phyloP scores from a whole-genome alignment of 2,888 invertebrate species.

The Pandemis cinnamomeana region DNA sequence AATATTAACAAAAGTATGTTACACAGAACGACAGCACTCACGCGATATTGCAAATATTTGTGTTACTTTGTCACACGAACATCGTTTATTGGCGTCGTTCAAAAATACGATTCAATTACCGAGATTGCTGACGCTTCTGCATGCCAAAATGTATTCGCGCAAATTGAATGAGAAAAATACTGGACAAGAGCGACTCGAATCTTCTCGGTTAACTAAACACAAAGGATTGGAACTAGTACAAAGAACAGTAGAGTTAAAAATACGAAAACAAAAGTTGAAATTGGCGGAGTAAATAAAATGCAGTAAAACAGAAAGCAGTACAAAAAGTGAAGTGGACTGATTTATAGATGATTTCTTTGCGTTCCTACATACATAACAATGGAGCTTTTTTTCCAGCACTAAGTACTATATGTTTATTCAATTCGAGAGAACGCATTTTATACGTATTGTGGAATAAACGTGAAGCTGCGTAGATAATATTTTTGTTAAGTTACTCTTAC shows the following conservation, averaged over 20 bases:
- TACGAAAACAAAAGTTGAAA: neutral
- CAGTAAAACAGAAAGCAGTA: neutral
- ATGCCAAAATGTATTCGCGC: slow-evolving; percentile 46
- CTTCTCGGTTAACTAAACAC: neutral
- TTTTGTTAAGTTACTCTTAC: no score
- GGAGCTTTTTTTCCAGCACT: no score
- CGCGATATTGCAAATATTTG: slow-evolving; percentile 31
- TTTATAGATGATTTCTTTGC: no score
- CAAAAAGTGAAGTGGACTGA: no score
- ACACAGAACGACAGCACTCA: slow-evolving; percentile 1
- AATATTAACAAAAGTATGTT: slow-evolving; percentile 1
- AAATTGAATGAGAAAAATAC: slow-evolving; percentile 46
- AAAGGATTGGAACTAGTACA: neutral
- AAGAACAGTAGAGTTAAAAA: neutral
- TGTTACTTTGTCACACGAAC: slow-evolving; percentile 31
- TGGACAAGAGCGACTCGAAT: slow-evolving; percentile 11
- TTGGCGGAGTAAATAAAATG: neutral
- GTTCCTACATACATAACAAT: no score
- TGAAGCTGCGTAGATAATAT: no score
- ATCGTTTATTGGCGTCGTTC: slow-evolving; percentile 39
- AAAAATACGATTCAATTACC: slow-evolving; percentile 49
- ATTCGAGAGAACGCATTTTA: no score
- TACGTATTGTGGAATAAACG: no score
- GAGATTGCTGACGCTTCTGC: slow-evolving; percentile 47
- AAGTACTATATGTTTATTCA: no score